These are phyloP conservation scores for Tetranychus truncatus DNA, from an alignment of 2,888 invertebrate species.

Conservation along the genomic window DNA sequence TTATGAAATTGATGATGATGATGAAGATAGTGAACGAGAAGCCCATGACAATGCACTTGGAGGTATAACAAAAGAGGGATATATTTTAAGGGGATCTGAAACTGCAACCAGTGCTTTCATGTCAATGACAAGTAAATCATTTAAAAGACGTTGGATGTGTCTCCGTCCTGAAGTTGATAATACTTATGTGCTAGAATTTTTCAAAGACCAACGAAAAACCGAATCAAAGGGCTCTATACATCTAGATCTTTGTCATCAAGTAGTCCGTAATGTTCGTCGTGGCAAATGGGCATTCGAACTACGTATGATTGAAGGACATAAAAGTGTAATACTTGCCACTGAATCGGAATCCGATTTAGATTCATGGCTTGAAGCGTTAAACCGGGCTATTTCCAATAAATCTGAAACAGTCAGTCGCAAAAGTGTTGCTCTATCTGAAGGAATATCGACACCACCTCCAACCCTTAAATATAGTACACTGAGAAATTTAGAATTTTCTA, in stretches of 20 bases:
- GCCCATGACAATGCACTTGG: neutral
- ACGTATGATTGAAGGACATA: conserved; percentile 51
- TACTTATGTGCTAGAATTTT: conserved; percentile 71
- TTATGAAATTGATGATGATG: conserved; percentile 55
- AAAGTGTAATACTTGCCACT: conserved; percentile 65
- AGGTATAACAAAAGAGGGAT: conserved; percentile 54
- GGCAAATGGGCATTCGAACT: conserved; percentile 71
- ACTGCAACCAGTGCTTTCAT: conserved; percentile 74
- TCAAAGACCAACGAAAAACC: conserved; percentile 76
- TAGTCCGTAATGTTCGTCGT: conserved; percentile 61
- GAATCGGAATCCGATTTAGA: conserved; percentile 62
- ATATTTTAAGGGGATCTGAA: conserved; percentile 75
- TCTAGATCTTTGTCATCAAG: conserved; percentile 80
- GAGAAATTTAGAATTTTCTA: conserved; percentile 70
- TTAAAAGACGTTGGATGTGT: conserved; percentile 73
- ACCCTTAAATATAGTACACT: conserved; percentile 44
- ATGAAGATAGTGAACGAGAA: conserved; percentile 44
- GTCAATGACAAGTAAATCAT: conserved; percentile 77
- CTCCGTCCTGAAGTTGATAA: conserved; percentile 75
- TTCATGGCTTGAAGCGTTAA: conserved; percentile 66
- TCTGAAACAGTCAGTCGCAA: conserved; percentile 13
- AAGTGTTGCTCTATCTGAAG: conserved; percentile 13
- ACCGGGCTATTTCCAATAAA: conserved; percentile 46
- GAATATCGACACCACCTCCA: conserved; percentile 21
- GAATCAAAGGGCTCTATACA: conserved; percentile 80